Evolutionary conservation across 2,888 invertebrate genomes (phyloP).

Genomic region (Yponomeuta evonymella): DNA sequence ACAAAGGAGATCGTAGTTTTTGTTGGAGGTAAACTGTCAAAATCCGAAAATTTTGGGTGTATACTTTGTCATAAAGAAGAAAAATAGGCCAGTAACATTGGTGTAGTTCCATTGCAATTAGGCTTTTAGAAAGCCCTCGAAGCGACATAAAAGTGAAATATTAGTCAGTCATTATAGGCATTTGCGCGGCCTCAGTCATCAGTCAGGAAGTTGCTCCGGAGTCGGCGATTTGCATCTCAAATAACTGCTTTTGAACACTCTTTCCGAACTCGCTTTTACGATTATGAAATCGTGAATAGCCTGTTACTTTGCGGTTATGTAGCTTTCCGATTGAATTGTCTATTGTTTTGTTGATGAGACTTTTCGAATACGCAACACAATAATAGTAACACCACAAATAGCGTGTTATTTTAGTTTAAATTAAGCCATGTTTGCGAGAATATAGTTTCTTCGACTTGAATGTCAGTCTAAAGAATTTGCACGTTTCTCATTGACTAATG

Average conservation of each 20-base stretch:
- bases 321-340: slow-evolving; percentile 28
- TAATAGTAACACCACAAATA: not conserved
- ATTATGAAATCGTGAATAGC: slow-evolving; percentile 32
- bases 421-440: not conserved
- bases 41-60: too few relatives aligned
- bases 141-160: slow-evolving; percentile 47
- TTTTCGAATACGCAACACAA: slow-evolving; percentile 13
- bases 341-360: slow-evolving; percentile 42
- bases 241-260: slow-evolving; percentile 26
- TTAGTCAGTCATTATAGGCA: slow-evolving; percentile 45
- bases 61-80: too few relatives aligned
- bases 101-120: slow-evolving; percentile 29
- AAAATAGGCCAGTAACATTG: too few relatives aligned
- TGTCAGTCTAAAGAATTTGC: not conserved
- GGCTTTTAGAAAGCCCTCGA: slow-evolving; percentile 37
- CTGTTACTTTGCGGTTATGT: slow-evolving; percentile 20
- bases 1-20: too few relatives aligned
- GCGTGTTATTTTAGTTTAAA: not conserved
- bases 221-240: slow-evolving; percentile 39
- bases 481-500: not conserved
- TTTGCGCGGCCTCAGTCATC: slow-evolving; percentile 32
- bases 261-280: slow-evolving; percentile 27
- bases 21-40: too few relatives aligned
- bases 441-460: not conserved
- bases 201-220: slow-evolving; percentile 31